Conservation (phyloP, 2,888 invertebrate species). For the Smittia sp. region DNA sequence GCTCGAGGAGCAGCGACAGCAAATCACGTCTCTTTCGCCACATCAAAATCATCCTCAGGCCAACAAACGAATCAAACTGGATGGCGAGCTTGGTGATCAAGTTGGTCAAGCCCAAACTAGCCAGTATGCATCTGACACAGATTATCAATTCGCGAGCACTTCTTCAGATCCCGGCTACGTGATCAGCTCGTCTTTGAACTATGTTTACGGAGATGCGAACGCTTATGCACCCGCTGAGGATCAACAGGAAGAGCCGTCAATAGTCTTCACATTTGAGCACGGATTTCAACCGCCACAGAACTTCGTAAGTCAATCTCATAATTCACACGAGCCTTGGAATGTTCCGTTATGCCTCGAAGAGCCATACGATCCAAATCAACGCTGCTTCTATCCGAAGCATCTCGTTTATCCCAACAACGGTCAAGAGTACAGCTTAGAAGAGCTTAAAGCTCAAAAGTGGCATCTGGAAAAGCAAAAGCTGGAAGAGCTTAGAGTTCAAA, state of each 20-base stretch:
- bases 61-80: background rate
- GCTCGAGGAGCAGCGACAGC: conserved; percentile 67
- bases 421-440: conserved; percentile 52
- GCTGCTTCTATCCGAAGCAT: conserved; percentile 51
- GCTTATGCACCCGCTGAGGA: conserved; percentile 11
- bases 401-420: conserved; percentile 51
- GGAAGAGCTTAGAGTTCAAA: conserved; percentile 18
- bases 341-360: conserved; percentile 52
- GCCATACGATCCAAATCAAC: conserved; percentile 51
- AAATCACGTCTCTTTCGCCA: conserved; percentile 63
- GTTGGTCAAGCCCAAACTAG: background rate
- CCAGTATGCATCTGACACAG: background rate
- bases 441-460: conserved; percentile 49
- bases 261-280: conserved; percentile 21
- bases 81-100: background rate
- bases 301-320: conserved; percentile 50
- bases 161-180: conserved; percentile 13
- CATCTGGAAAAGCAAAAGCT: conserved; percentile 35
- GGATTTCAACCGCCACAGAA: conserved; percentile 48
- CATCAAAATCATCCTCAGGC: conserved; percentile 30
- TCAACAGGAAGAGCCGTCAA: background rate
- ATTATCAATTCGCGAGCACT: background rate
- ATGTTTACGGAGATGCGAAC: conserved; percentile 43
- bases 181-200: conserved; percentile 43
- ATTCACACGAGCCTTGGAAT: conserved; percentile 53